These are phyloP conservation scores for Zoroaster sp. DNA, from an alignment of 53 echinoderm and acorn worm genomes.

Conservation along the genomic window DNA sequence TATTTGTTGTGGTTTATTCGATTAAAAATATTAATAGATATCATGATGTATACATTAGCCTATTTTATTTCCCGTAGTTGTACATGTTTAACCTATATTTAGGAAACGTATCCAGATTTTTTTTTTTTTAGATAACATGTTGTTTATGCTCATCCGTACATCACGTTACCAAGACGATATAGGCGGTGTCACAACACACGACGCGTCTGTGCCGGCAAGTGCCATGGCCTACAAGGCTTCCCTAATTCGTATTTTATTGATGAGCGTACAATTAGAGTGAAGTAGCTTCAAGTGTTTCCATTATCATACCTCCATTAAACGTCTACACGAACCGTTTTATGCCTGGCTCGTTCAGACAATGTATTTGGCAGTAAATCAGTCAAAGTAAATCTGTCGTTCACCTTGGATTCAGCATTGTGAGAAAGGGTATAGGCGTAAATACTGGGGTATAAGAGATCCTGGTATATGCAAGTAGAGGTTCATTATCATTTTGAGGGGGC, in stretches of 20 bases:
- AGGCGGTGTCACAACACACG: not conserved
- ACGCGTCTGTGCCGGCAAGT: constrained; percentile 3
- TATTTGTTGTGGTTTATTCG: no score
- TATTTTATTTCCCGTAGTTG: no score
- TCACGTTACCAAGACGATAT: not conserved
- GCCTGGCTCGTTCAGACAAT: not conserved
- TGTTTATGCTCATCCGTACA: not conserved
- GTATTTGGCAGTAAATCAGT: not conserved
- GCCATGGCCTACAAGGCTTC: constrained; percentile 27
- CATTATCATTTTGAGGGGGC: not conserved
- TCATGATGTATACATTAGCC: no score
- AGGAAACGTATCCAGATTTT: no score
- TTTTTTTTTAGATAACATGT: not conserved
- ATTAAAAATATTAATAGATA: no score
- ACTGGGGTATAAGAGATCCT: not conserved
- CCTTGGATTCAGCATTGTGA: no score
- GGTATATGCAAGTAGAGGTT: not conserved
- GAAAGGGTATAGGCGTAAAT: not conserved
- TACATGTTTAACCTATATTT: no score
- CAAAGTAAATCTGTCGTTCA: not conserved
- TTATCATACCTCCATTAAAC: constrained; percentile 35
- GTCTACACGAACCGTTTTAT: constrained; percentile 56
- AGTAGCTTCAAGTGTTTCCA: constrained; percentile 32
- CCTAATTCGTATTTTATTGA: constrained; percentile 51
- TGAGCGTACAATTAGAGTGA: constrained; percentile 33